Base-by-base conservation (phyloP, 1,140 invertebrate species). In the Mylabris phalerata region DNA sequence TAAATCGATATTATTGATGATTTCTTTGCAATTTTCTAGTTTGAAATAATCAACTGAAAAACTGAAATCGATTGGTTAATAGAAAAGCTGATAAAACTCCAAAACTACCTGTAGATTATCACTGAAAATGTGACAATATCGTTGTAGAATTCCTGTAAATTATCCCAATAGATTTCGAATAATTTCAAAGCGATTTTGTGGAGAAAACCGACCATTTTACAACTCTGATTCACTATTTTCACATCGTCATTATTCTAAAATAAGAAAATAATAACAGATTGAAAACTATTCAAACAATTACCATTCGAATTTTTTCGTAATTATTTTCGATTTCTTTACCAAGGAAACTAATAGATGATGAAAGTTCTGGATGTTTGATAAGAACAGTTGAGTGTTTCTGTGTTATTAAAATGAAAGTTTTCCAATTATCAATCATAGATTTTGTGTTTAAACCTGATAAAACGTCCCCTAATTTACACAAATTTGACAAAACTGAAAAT, bases 161-260 rank as follows among this genome's bases (percentile, higher is more conserved):
- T 25, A 52, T 61, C 38, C 42, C 49, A 48, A 45, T 51, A 50
- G 5, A 40, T 39, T 39, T 61, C 59, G 13, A 50, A 52, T 13
- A 61, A 45, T 56, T 57, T 61, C 45, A 61, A 51, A 48, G 42
- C 48, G 9, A 61, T 48, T 48, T 61, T 61, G 4, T 57, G 11
- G 26, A 61, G 51, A 57, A 61, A 57, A 5, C 59, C 55, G 3
- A 54, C 26, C 9, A 54, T 11, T 54, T 54, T 54, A 32, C 44
- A 46, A 54, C 7, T 9, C 11, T 54, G 51, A 46, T 10, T 27
- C 7, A 11, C 4, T 11, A 39, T 54, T 11, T 32, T 32, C 25
- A 32, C 26, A 45, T 54, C 51, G 3, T 11, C 6, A 7, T 2
- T 5, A 2, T 46, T 42, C 51, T 54, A 38, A 45, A 45, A 27